These are phyloP conservation scores for Cosmia trapezina DNA, from an alignment of 2,888 invertebrate genomes.

Conservation along the genomic window DNA sequence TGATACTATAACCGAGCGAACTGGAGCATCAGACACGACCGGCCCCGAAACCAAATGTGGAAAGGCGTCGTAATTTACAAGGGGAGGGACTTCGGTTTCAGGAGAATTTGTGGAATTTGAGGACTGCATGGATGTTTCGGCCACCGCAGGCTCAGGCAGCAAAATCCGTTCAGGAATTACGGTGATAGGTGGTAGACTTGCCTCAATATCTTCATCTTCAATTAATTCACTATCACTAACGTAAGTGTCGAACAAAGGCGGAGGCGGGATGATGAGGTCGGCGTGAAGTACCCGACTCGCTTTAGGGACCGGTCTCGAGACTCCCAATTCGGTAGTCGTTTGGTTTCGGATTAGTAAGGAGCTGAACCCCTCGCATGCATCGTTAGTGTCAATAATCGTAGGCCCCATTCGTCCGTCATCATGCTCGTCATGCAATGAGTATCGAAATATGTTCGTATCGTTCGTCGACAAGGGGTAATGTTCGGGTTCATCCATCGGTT, in stretches of 20 bases:
- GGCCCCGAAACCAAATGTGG: constrained; percentile 72
- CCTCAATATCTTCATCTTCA: constrained; percentile 73
- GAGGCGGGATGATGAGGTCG: constrained; percentile 88
- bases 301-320: constrained; percentile 77
- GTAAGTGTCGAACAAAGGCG: constrained; percentile 86
- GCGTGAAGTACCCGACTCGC: constrained; percentile 82
- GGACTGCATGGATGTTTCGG: constrained; percentile 88
- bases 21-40: constrained; percentile 63
- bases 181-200: constrained; percentile 80
- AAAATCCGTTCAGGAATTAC: constrained; percentile 83
- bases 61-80: constrained; percentile 86
- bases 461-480: constrained; percentile 70
- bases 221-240: constrained; percentile 81
- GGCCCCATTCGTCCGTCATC: constrained; percentile 72
- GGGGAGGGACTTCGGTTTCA: constrained; percentile 85
- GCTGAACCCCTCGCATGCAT: constrained; percentile 85
- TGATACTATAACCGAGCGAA: constrained; percentile 77
- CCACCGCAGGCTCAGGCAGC: constrained; percentile 82
- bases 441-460: constrained; percentile 73
- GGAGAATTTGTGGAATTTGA: constrained; percentile 84
- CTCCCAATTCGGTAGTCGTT: constrained; percentile 77
- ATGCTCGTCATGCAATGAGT: constrained; percentile 81
- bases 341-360: constrained; percentile 85
- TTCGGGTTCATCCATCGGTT: constrained; percentile 76
- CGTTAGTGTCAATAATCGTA: constrained; percentile 81